These are phyloP conservation scores for Rhinophrynus dorsalis DNA, from an alignment of 2,797 vertebrate genomes.

Conservation along the genomic window DNA sequence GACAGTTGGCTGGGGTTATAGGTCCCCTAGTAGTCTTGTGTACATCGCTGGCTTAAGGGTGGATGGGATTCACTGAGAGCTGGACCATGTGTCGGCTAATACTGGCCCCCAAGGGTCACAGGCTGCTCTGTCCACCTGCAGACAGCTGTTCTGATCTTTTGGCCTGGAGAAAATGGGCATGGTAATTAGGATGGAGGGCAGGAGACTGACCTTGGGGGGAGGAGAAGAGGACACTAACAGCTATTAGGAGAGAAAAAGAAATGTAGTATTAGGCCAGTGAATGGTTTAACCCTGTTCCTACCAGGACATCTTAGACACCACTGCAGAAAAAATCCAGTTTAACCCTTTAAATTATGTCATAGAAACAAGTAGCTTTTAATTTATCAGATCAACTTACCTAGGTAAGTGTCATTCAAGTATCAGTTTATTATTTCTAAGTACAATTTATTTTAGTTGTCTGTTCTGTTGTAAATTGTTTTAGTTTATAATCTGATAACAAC, in stretches of 20 bases:
- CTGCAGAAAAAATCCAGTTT: no score
- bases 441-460: no score
- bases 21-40: slow-evolving; percentile 17
- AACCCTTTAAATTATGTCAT: no score
- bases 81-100: slow-evolving; percentile 41
- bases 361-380: no score
- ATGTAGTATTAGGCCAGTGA: neutral
- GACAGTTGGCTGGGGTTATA: slow-evolving; percentile 44
- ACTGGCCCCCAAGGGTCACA: slow-evolving; percentile 32
- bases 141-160: slow-evolving; percentile 37
- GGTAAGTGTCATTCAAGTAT: no score
- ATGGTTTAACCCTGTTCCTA: no score
- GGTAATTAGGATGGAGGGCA: slow-evolving; percentile 37
- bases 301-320: no score
- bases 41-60: slow-evolving; percentile 9
- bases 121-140: slow-evolving; percentile 43
- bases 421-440: no score
- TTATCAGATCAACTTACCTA: no score
- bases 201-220: slow-evolving; percentile 18
- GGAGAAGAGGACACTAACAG: slow-evolving; percentile 1
- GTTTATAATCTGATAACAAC: no score
- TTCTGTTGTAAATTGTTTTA: no score
- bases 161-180: slow-evolving; percentile 41
- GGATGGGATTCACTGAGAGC: slow-evolving; percentile 25
- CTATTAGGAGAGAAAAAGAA: neutral